Base-by-base conservation (phyloP, 1,140 invertebrate species). In the Drosophila miranda region DNA sequence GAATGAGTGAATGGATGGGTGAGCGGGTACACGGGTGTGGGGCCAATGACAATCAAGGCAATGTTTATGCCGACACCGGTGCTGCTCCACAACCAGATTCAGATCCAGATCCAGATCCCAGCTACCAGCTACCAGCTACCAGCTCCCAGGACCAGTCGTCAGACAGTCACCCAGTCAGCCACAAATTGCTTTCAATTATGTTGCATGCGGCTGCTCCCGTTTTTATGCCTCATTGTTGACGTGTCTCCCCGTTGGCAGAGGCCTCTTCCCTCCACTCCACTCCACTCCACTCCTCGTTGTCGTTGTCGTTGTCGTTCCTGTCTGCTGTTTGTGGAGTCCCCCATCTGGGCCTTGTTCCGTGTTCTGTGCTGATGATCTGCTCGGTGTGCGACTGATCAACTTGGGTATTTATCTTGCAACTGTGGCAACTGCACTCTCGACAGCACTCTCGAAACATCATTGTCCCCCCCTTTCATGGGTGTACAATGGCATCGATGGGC, bases 101-200 rank as follows among this genome's bases (percentile, higher is more conserved):
- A 43, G 59, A 55, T 48, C 13, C 50, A 26, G 23, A 26, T 14
- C 19, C 34, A 38, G 34, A 3, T 34, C 0, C 30, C 30, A 34
- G 8, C 8, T 2, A 4, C 1, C 34, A 38, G 34, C 23, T 1
- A 26, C 23, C 23, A 5, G 8, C 30, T 8, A 7, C 1, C 28
- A 30, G 6, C 6, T 8, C 28, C 28, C 28, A 50, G 30, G 13
- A 34, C 23, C 50, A 38, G n/a, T 14, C 48, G 21, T 7, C 50
- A 60, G 13, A n/a, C 46, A 42, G 21, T 42, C 45, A 60, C 38
- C 26, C 59, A 75, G 51, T 73, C 80, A 76, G 82, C 82, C 82
- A 80, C 82, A 86, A 86, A 86, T 86, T 86, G 82, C 82, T 86
- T 86, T 86, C 82, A 86, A 86, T 86, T 87, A 86, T 78, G 82